Evolutionary conservation across 1,140 invertebrate species (phyloP), one percentile per base, ranked within the genome.

Genomic region (Copidosoma floridanum): DNA sequence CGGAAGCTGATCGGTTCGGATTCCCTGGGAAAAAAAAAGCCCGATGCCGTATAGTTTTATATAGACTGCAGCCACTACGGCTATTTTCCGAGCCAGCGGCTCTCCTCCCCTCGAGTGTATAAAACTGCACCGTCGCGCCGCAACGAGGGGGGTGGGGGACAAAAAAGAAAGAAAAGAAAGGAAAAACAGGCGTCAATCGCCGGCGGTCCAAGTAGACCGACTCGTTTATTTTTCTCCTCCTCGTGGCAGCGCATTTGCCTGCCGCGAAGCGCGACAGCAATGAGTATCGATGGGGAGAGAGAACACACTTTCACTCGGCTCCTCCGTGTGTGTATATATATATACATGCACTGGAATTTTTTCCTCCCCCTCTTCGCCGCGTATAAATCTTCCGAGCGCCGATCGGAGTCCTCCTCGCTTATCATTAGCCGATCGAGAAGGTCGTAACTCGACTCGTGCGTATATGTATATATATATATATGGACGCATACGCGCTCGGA

Each of bases 391-490:
- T 7, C 20, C 8, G 35, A 16, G 5, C 5, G 18, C 10, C 21
- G 4, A 41, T 41, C 37, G 35, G 26, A n/a, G 14, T 16, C 21
- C 10, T 6, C 23, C 37, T 16, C 38, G 38, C 41, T 53, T 53
- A 53, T 41, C 51, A 40, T 53, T 53, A 53, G 14, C 51, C 37
- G 41, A 40, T 53, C 51, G 29, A 53, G 51, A 8, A 38, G 37
- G 12, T 53, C 37, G 37, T 41, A 53, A 51, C 48, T 37, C 10
- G 16, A 35, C 2, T 35, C 18, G 32, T 43, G 11, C 6, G 41
- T 32, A 8, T 32, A 12, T 32, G 29, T 6, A 32, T 32, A 32
- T 32, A 32, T 32, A 12, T 32, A 32, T 6, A 32, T 6, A 8
- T 6, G 6, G 6, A 8, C 29, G 29, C 29, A 12, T 12, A 12